Base-by-base conservation (phyloP, 2,113 vertebrate genomes). In the Phrynocephalus versicolor region DNA sequence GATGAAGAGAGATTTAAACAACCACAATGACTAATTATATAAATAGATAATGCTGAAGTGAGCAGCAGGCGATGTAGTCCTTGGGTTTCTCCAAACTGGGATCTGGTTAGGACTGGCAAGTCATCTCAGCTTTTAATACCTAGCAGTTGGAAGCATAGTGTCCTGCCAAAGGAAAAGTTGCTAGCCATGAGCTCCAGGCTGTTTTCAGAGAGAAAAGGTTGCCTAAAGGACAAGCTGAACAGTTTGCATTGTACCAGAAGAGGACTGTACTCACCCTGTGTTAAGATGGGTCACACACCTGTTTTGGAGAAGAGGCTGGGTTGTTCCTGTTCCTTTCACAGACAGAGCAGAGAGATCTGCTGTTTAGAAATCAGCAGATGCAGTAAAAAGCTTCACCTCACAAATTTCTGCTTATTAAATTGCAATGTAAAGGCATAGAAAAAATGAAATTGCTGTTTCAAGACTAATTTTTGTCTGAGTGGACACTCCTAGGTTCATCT, bases 41-140 rank as follows among this genome's bases (percentile, higher is more conserved):
- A 85, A 78, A 55, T 55, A 60, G 82, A 55, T 84, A 37, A 67
- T 67, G n/a, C 8, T 65, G n/a, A 67, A 41, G 41, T 84, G 21
- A 51, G 41, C n/a, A 3, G 55, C 23, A 25, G 27, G 64, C 45
- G 12, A 19, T 7, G 71, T 7, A 16, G 23, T 37, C 25, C 73
- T 55, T 67, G 6, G 41, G 35, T 35, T 39, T 69, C 62, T 65
- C n/a, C 25, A 69, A 72, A 19, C 12, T 23, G 45, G 16, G 30
- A 58, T 3, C 18, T 74, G 39, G 62, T 21, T 39, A 60, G 14
- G n/a, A 55, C 39, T 57, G 65, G 25, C 19, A 65, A 57, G 30
- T 10, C 10, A n/a, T 16, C 27, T 55, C 18, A 16, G 13, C 25
- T 6, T 51, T 65, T 65, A 62, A 41, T 37, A 45, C 18, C 10